Evolutionary conservation across 2,888 invertebrate genomes (phyloP), one percentile per base, ranked within the genome.

Genomic region (Syrista parreyssii): DNA sequence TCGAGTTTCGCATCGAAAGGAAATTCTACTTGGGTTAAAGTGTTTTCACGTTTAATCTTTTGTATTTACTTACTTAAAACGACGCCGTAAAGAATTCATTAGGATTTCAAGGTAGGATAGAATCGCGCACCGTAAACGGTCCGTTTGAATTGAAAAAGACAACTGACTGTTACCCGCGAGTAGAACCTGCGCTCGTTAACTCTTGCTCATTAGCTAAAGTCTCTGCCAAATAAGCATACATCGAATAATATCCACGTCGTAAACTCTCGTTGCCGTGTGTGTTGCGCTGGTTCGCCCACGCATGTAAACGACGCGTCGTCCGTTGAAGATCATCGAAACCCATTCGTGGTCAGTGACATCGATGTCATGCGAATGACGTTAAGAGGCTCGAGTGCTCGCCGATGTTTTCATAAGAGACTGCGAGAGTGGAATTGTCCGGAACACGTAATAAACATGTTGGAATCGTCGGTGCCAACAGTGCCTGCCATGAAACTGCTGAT

Each of bases 141-240:
- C 55, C 23, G 23, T 55, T 55, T 23, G 15, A 55, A 55, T 55
- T 55, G 4, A 40, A 40, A 40, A 40, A 55, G 15, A 55, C 1
- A 55, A 9, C 55, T 23, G 2, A 55, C 55, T 55, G 23, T 9
- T 23, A 23, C 23, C 23, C 55, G 55, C 12, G 36, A 11, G 4
- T 30, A 69, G 30, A 30, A 30, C 15, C n/a, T 30, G 71, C 11
- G 55, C 55, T 55, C 55, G 9, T 55, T 55, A 23, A 23, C 31
- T 71, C 71, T 31, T 31, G 71, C 71, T 71, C 71, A 71, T 71
- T 33, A 33, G 31, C 33, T 32, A 31, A 33, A 71, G 33, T 71
- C 71, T 71, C 71, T 12, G 71, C 71, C 71, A 71, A 71, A 71
- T 71, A 55, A 55, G 55, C 23, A 55, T 23, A 55, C 55, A 55